These are phyloP conservation scores for Rhyacophila evoluta DNA, from an alignment of 2,888 invertebrate species.

Conservation along the genomic window DNA sequence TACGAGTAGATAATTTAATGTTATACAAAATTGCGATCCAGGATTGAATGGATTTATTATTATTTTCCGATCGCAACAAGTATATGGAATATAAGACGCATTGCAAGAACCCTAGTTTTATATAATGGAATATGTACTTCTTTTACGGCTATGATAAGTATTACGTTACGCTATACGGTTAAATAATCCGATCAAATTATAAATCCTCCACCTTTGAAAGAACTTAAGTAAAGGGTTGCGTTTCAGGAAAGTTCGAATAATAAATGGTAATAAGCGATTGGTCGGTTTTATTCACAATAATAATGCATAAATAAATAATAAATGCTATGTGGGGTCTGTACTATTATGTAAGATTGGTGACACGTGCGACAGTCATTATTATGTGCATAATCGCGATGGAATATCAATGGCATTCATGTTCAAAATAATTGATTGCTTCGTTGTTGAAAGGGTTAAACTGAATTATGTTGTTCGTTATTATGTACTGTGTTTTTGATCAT, in stretches of 20 bases:
- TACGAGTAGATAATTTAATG: too few species aligned
- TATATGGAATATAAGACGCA: too few species aligned
- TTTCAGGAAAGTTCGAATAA: slow-evolving; percentile 38
- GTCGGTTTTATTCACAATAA: slow-evolving; percentile 36
- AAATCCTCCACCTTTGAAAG: slow-evolving; percentile 25
- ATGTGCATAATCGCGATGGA: slow-evolving; percentile 34
- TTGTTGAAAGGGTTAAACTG: background rate
- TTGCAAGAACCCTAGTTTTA: too few species aligned
- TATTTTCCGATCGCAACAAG: too few species aligned
- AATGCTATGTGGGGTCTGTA: background rate
- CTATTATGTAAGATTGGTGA: slow-evolving; percentile 40
- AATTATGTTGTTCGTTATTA: too few species aligned
- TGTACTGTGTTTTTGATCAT: too few species aligned
- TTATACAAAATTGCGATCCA: too few species aligned
- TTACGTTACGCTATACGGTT: background rate
- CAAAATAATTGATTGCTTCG: slow-evolving; percentile 33
- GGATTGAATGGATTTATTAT: too few species aligned
- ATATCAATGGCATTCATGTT: slow-evolving; percentile 21
- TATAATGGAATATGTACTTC: background rate
- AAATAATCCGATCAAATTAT: slow-evolving; percentile 31
- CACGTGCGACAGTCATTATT: slow-evolving; percentile 47
- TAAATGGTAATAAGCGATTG: slow-evolving; percentile 31
- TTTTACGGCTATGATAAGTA: background rate
- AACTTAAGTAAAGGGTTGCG: slow-evolving; percentile 39
- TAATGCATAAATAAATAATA: slow-evolving; percentile 49